phyloP scores from a whole-genome alignment of 2,888 invertebrate species.

The Protodeltote pygarga region DNA sequence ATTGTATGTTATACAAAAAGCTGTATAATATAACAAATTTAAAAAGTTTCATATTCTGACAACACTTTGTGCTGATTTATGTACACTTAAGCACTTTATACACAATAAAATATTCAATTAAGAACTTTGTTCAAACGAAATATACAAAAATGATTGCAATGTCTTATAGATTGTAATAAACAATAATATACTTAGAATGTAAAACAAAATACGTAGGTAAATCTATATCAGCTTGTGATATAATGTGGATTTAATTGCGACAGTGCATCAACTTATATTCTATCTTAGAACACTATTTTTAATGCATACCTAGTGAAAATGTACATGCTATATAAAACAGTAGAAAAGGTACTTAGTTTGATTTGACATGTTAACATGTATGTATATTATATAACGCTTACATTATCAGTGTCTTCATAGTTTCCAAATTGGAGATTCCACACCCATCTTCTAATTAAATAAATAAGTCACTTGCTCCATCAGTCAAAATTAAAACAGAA shows the following conservation, averaged over 20 bases:
- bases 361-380: slow-evolving; percentile 13
- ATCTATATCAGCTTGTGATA: slow-evolving; percentile 49
- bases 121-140: slow-evolving; percentile 82
- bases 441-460: slow-evolving; percentile 19
- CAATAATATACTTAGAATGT: slow-evolving; percentile 41
- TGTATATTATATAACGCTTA: slow-evolving; percentile 20
- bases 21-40: slow-evolving; percentile 51
- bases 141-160: slow-evolving; percentile 64
- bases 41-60: slow-evolving; percentile 58
- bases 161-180: slow-evolving; percentile 44
- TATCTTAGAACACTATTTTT: slow-evolving; percentile 20
- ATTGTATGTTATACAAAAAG: slow-evolving; percentile 65
- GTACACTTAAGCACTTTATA: slow-evolving; percentile 61
- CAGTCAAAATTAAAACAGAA: slow-evolving; percentile 23
- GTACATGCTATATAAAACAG: slow-evolving; percentile 36
- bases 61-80: slow-evolving; percentile 77
- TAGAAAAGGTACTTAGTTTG: slow-evolving; percentile 32
- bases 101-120: slow-evolving; percentile 52
- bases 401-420: slow-evolving; percentile 31
- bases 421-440: slow-evolving; percentile 16
- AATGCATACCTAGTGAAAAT: slow-evolving; percentile 27
- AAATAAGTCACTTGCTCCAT: slow-evolving; percentile 23
- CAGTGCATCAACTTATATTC: slow-evolving; percentile 24
- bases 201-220: slow-evolving; percentile 31
- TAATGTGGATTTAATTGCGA: slow-evolving; percentile 47